Evolutionary conservation across 2,888 invertebrate genomes (phyloP), one percentile per base, ranked within the genome.

Genomic region (Drosophila borealis): DNA sequence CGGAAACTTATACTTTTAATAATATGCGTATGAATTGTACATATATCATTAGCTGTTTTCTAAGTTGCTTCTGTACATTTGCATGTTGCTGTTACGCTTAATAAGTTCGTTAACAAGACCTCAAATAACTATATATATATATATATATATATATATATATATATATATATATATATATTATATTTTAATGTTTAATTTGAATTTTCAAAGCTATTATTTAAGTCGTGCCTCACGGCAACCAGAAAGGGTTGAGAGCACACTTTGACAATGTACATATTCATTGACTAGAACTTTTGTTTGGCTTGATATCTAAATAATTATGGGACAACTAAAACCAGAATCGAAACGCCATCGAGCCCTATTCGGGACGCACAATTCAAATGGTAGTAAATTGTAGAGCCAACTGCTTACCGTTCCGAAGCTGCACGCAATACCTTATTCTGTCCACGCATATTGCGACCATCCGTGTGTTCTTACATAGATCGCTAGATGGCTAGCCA

Each of bases 71-170:
- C 45, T 42, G 49, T 25, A 48, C 65, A 74, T 51, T 74, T 67
- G 54, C 73, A 70, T 77, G 73, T 76, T 33, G 51, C 51, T 62
- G 70, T 46, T 68, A 74, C 75, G 74, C 68, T 70, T 88, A 84
- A 84, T 84, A 82, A 84, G 83, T 85, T 84, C 88, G 84, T 84
- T 84, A 84, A 82, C 88, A 88, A 88, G 74, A 85, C 78, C 73
- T 66, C 70, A 53, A 78, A 70, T 59, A 45, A 39, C 45, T 10
- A 54, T 62, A 63, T 67, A 45, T 66, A 59, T 72, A 29, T 29
- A 2, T 29, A 29, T 29, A 29, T 8, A 6, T 25, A 6, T 25
- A 25, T 6, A 25, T 25, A 25, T 6, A 25, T 6, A 25, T 25
- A 6, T 1, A 2, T 6, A 25, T 25, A 25, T 62, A 67, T 72